phyloP scores from a whole-genome alignment of 2,113 vertebrate species.

The Cavia porcellus region DNA sequence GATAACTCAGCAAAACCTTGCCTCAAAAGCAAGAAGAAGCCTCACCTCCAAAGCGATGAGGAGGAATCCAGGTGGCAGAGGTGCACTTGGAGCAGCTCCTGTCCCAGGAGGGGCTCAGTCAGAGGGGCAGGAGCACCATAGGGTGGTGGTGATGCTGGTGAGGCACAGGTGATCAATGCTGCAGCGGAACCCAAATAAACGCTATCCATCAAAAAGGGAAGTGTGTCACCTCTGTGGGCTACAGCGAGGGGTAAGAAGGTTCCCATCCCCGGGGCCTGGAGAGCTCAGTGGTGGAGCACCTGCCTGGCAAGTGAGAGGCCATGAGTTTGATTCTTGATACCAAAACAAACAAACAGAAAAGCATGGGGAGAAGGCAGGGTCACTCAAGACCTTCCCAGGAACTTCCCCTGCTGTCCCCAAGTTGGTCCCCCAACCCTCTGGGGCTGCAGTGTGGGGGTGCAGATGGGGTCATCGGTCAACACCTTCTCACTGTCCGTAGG shows the following conservation, averaged over 20 bases:
- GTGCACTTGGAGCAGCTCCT: neutral
- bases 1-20: neutral
- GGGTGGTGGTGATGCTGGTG: too few species aligned
- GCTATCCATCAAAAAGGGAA: neutral
- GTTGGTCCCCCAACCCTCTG: neutral
- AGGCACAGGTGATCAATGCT: neutral
- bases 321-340: too few species aligned
- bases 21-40: neutral
- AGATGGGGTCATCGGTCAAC: neutral
- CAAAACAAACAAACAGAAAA: too few species aligned
- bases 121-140: too few species aligned
- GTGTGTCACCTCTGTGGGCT: neutral
- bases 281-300: too few species aligned
- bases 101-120: neutral
- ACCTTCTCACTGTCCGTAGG: neutral
- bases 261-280: neutral
- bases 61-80: neutral
- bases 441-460: neutral
- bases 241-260: neutral
- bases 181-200: neutral
- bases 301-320: too few species aligned
- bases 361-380: neutral
- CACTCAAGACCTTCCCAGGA: neutral
- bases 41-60: neutral
- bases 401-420: neutral